phyloP scores from a whole-genome alignment of 2,888 invertebrate genomes.

The Cyrtodaria siliqua region DNA sequence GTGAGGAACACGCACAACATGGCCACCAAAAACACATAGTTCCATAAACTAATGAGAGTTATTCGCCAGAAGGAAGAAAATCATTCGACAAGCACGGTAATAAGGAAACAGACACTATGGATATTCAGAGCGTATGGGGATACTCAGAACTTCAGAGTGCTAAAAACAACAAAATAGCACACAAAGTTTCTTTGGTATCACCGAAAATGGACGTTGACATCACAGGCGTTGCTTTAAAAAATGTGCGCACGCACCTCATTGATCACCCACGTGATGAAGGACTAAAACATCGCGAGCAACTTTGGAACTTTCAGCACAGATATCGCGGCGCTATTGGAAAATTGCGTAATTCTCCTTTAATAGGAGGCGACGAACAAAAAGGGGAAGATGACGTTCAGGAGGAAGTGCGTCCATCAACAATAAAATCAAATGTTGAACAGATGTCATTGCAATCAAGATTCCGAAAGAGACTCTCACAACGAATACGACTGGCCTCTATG shows the following conservation, averaged over 20 bases:
- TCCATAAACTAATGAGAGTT: too few species aligned
- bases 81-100: too few species aligned
- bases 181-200: conserved; percentile 46
- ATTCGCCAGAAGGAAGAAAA: too few species aligned
- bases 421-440: conserved; percentile 20
- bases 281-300: conserved; percentile 56
- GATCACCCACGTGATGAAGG: conserved; percentile 65
- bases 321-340: conserved; percentile 56
- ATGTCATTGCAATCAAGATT: conserved; percentile 46
- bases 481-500: conserved; percentile 34
- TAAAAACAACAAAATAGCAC: conserved; percentile 36
- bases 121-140: conserved; percentile 47
- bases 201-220: conserved; percentile 63
- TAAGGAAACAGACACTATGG: too few species aligned
- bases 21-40: too few species aligned
- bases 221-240: conserved; percentile 51
- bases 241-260: conserved; percentile 58
- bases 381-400: conserved; percentile 12
- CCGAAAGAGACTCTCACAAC: conserved; percentile 38
- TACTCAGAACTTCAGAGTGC: conserved; percentile 29
- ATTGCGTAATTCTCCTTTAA: not conserved
- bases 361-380: conserved; percentile 14
- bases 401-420: not conserved
- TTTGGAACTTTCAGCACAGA: conserved; percentile 63
- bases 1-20: too few species aligned